A percentile compares a stretch with the other conserved stretches of the same genome.
These are phyloP conservation scores for Alitta virens DNA, from an alignment of 2,888 invertebrate species.

Conservation along the genomic window DNA sequence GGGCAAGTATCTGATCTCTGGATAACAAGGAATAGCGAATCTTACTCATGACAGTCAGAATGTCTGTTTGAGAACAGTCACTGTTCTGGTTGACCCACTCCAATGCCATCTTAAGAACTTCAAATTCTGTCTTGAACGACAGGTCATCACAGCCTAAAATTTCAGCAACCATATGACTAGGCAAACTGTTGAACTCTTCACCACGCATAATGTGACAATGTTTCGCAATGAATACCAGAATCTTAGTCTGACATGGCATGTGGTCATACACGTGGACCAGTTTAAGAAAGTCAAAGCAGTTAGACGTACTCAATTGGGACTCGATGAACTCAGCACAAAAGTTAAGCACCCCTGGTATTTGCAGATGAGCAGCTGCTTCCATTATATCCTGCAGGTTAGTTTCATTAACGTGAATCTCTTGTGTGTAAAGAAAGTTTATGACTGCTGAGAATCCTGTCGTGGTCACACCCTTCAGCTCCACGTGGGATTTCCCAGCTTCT, in stretches of 20 bases:
- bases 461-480: conserved; percentile 14
- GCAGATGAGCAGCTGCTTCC: conserved; percentile 16
- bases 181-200: conserved; percentile 9
- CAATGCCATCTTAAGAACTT: conserved; percentile 4
- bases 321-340: conserved; percentile 16
- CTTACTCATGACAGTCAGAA: not conserved
- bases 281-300: conserved; percentile 16
- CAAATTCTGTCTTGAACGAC: conserved; percentile 3
- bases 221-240: conserved; percentile 10
- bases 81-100: conserved; percentile 6
- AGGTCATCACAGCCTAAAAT: conserved; percentile 6
- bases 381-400: conserved; percentile 8
- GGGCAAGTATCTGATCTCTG: not conserved
- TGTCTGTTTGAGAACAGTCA: not conserved
- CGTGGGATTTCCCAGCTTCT: conserved; percentile 14
- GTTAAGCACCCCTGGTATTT: conserved; percentile 11
- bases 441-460: conserved; percentile 6
- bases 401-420: conserved; percentile 6
- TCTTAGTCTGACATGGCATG: conserved; percentile 1
- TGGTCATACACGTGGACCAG: conserved; percentile 13
- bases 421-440: conserved; percentile 11
- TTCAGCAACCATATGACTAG: conserved; percentile 1
- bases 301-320: conserved; percentile 3
- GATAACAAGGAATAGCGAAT: not conserved
- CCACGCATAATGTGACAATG: conserved; percentile 8